Evolutionary conservation across 2,888 invertebrate species (phyloP).

Genomic region (Osmoderma eremita): DNA sequence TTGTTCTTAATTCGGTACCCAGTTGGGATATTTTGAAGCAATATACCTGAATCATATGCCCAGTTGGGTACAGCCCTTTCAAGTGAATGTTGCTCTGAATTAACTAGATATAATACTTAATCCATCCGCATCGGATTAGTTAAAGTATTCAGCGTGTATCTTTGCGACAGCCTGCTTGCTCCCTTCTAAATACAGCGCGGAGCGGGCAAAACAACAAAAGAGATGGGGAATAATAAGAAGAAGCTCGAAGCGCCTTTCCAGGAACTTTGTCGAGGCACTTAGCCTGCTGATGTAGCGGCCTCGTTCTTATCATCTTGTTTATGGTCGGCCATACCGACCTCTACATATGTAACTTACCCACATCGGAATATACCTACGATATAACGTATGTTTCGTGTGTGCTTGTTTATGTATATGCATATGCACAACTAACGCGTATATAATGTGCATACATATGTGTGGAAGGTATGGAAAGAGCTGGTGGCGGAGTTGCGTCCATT

Average conservation of each 20-base stretch:
- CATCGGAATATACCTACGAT: too few relatives aligned
- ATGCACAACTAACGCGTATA: background rate
- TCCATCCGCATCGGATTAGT: background rate
- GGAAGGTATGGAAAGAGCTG: background rate
- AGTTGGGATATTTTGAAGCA: too few relatives aligned
- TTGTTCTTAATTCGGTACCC: too few relatives aligned
- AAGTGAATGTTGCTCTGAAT: too few relatives aligned
- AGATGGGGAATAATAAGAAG: constrained; percentile 25
- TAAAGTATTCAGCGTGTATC: constrained; percentile 14
- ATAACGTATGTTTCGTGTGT: too few relatives aligned
- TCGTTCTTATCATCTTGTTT: constrained; percentile 43
- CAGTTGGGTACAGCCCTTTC: too few relatives aligned
- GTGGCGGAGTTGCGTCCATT: constrained; percentile 13
- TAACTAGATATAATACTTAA: too few relatives aligned
- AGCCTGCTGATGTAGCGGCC: constrained; percentile 41
- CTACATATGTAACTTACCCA: constrained; percentile 30
- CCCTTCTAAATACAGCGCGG: constrained; percentile 16
- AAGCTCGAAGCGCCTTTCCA: constrained; percentile 41
- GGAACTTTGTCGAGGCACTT: constrained; percentile 47
- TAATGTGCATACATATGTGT: constrained; percentile 2
- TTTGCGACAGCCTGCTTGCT: constrained; percentile 14
- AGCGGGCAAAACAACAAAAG: background rate
- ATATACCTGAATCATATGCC: too few relatives aligned
- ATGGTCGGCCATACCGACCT: constrained; percentile 40
- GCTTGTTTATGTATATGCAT: background rate